Base-by-base conservation (phyloP, 2,113 vertebrate species). In the Arothron firmamentum region DNA sequence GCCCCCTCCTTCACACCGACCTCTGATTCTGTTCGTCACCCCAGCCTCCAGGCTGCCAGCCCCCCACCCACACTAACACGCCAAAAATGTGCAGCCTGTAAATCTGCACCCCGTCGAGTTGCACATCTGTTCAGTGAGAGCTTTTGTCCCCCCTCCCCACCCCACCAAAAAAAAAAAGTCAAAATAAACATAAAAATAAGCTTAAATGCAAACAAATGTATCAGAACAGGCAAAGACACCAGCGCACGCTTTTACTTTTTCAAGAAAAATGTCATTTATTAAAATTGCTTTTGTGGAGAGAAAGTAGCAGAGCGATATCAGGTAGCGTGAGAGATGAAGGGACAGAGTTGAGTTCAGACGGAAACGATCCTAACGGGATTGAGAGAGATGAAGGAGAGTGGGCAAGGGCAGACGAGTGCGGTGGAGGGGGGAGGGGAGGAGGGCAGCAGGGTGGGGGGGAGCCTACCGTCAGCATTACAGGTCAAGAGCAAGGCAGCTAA, bases 221-320 rank as follows among this genome's bases (percentile, higher is more conserved):
- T 51, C 58, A 45, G n/a, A 38, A 21, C 3, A 23, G 7, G 25
- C 25, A 28, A 7, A 41, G 45, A 47, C 4, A 74, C 23, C 25
- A 2, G 15, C 62, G 64, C 23, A 38, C 38, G n/a, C n/a, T n/a
- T 57, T 79, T 46, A 52, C 57, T 43, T 78, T 86, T 17, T 74
- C 45, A 72, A 84, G 87, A 89, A 89, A 88, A 64, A 61, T 72
- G 56, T 85, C 3, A 63, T 91, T 91, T 90, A 92, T 90, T 90
- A 87, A 90, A 90, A 88, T 25, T 53, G 68, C 65, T 67, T 70
- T 59, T 31, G 47, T 19, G 3, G 2, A 18, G 16, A 88, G 85
- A 86, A 84, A 76, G 60, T 72, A 74, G 67, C 65, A 62, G 61
- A 80, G 79, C 72, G 72, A 70, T 52, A 73, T 48, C 47, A 57